A percentile compares a stretch with the other conserved stretches of the same genome.
These are phyloP conservation scores for Solea solea DNA, from an alignment of 2,113 vertebrate species.

Conservation along the genomic window DNA sequence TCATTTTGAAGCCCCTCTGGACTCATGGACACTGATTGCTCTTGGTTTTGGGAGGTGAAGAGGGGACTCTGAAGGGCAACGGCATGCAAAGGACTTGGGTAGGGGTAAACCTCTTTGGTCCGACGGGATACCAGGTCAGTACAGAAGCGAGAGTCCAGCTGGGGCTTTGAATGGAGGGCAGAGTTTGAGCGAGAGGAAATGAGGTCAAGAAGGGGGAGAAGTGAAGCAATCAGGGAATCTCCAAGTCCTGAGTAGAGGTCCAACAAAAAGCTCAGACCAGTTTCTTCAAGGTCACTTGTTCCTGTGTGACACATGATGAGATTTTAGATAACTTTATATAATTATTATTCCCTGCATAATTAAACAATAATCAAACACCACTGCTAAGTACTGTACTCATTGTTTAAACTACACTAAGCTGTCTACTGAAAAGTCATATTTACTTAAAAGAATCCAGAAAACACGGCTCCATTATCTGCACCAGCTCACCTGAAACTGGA, in stretches of 20 bases:
- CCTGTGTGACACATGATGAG: constrained; percentile 33
- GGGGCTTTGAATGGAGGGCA: constrained; percentile 56
- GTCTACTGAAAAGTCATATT: background rate
- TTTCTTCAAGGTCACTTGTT: constrained; percentile 74
- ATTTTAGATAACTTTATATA: background rate
- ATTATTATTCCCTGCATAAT: background rate
- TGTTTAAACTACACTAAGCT: background rate
- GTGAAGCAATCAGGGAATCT: constrained; percentile 60
- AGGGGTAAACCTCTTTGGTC: constrained; percentile 85
- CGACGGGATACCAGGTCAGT: constrained; percentile 83
- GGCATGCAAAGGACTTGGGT: constrained; percentile 86
- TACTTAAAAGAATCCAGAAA: background rate
- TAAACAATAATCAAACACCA: background rate
- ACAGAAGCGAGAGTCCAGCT: constrained; percentile 80
- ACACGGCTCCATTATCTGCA: background rate
- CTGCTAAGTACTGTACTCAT: background rate
- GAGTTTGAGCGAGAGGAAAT: constrained; percentile 15
- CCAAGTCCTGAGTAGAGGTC: constrained; percentile 76
- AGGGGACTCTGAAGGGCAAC: constrained; percentile 87
- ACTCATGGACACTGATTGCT: constrained; percentile 51
- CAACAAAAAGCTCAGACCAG: constrained; percentile 77
- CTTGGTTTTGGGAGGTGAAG: constrained; percentile 76
- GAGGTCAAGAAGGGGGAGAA: constrained; percentile 58
- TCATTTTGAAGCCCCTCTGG: constrained; percentile 60
- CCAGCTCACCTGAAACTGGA: constrained; percentile 73